Evolutionary conservation across 2,113 vertebrate species (phyloP).

Genomic region (Colius striatus): DNA sequence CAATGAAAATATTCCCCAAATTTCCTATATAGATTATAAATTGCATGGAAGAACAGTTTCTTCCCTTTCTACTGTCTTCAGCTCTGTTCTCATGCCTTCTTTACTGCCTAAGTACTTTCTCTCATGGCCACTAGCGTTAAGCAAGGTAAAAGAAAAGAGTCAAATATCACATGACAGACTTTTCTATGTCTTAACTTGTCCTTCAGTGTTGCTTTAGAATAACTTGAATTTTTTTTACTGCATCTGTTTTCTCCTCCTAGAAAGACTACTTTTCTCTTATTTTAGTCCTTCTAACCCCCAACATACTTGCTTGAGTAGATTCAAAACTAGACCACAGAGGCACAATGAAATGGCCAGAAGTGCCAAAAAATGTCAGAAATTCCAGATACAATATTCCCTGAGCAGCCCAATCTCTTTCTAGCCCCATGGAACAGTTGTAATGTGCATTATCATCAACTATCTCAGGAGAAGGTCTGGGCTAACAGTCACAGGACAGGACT

Average conservation of each 20-base stretch:
- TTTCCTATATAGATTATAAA: neutral
- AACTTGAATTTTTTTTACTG: neutral
- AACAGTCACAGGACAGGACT: neutral
- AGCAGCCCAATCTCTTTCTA: neutral
- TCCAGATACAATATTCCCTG: neutral
- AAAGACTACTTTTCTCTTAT: neutral
- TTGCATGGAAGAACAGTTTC: neutral
- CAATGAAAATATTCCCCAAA: neutral
- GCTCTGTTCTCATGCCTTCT: neutral
- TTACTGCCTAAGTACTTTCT: neutral
- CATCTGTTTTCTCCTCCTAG: neutral
- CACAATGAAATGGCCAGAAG: neutral
- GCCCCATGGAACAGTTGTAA: neutral
- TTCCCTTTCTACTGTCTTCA: neutral
- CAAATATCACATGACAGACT: neutral
- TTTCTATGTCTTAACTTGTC: neutral
- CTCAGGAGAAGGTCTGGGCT: constrained; percentile 10
- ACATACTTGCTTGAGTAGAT: neutral
- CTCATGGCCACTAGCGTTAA: neutral
- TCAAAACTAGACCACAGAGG: neutral
- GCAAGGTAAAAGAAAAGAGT: neutral
- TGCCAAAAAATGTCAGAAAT: neutral
- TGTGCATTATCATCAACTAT: constrained; percentile 13
- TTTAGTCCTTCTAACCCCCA: neutral
- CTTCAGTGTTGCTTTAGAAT: neutral